phyloP scores from a whole-genome alignment of 2,797 vertebrate species.

The Liparis tanakae region DNA sequence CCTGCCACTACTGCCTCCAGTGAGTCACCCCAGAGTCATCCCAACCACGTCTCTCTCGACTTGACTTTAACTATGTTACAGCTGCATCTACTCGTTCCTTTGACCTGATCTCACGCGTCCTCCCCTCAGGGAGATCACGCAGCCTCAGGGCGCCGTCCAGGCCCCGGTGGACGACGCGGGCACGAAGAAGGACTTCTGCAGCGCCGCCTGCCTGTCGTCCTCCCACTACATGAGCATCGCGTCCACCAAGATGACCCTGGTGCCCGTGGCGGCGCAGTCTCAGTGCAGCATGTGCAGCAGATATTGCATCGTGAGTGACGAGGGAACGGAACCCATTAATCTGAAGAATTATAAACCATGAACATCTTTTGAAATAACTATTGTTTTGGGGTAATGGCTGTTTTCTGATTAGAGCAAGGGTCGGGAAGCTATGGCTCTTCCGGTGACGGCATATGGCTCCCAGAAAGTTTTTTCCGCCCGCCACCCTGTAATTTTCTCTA shows the following conservation, averaged over 20 bases:
- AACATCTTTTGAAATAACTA: neutral
- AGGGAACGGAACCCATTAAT: neutral
- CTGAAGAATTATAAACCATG: neutral
- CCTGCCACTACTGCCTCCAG: slow-evolving; percentile 91
- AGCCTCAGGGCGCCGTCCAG: slow-evolving; percentile 86
- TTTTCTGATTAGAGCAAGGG: too few relatives aligned
- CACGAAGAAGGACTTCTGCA: slow-evolving; percentile 91
- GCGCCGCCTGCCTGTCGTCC: slow-evolving; percentile 87
- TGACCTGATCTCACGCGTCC: neutral
- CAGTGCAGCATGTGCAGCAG: slow-evolving; percentile 91
- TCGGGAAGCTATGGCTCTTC: too few relatives aligned
- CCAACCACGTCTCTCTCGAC: neutral
- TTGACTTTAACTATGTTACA: neutral
- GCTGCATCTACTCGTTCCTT: neutral
- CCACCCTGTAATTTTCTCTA: too few relatives aligned
- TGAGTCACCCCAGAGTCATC: slow-evolving; percentile 64
- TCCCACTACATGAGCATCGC: slow-evolving; percentile 85
- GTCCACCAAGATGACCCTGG: slow-evolving; percentile 50
- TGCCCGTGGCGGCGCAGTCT: slow-evolving; percentile 44
- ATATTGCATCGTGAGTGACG: slow-evolving; percentile 84
- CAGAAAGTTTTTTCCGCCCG: too few relatives aligned
- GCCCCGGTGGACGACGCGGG: slow-evolving; percentile 84
- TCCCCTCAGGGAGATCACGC: slow-evolving; percentile 82
- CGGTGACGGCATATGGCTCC: too few relatives aligned
- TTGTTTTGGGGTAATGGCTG: neutral